Percentiles rank a stretch among this genome's conserved stretches.
These are phyloP conservation scores for Apamea crenata DNA, from an alignment of 2,888 invertebrate genomes.

Conservation along the genomic window DNA sequence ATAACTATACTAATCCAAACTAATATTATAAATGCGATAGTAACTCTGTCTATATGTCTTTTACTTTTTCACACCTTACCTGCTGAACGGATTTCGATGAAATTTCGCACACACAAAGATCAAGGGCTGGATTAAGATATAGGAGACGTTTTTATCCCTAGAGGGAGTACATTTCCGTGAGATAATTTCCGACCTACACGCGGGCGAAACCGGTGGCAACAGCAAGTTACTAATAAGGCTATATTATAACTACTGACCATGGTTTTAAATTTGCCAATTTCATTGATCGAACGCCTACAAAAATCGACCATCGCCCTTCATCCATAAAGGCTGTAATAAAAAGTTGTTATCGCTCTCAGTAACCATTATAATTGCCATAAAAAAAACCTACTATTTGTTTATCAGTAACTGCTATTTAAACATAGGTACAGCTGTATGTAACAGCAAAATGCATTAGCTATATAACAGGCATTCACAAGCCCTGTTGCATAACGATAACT, in stretches of 20 bases:
- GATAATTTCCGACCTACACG: background rate
- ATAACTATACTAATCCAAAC: background rate
- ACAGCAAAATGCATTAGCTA: background rate
- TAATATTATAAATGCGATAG: background rate
- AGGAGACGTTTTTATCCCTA: background rate
- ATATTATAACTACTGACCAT: background rate
- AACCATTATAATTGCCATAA: background rate
- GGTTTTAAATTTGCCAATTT: background rate
- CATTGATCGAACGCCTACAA: background rate
- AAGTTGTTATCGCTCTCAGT: slow-evolving; percentile 10
- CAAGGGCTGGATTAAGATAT: background rate
- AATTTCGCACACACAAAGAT: background rate
- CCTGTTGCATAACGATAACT: background rate
- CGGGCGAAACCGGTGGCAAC: background rate
- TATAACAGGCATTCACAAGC: background rate
- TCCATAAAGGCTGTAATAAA: slow-evolving; percentile 6
- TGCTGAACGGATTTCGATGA: background rate
- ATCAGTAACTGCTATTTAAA: slow-evolving; percentile 13
- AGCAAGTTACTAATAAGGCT: background rate
- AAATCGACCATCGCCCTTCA: slow-evolving; percentile 20
- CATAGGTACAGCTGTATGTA: background rate
- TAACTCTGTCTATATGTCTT: background rate
- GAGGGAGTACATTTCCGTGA: background rate
- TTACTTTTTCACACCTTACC: background rate
- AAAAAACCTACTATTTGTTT: slow-evolving; percentile 3